phyloP scores from a whole-genome alignment of 2,797 vertebrate species.

The Meda fulgida region DNA sequence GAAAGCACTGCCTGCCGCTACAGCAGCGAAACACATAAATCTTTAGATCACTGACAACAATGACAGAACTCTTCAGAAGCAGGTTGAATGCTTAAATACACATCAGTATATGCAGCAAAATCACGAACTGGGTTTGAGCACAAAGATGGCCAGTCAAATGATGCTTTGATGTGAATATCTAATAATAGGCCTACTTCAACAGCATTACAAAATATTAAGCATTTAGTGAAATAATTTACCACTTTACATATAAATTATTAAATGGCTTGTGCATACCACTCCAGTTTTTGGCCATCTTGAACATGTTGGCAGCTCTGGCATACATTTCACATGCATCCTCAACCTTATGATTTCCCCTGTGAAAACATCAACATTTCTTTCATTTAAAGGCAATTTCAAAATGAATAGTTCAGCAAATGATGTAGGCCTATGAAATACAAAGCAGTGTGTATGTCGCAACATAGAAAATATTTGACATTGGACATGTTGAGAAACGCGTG shows the following conservation, averaged over 20 bases:
- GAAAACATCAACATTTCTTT: constrained; percentile 43
- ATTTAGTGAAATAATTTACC: neutral
- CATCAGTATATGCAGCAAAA: neutral
- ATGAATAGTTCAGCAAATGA: neutral
- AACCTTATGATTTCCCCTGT: constrained; percentile 92
- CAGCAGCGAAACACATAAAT: neutral
- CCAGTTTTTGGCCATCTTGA: constrained; percentile 99
- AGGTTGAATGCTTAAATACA: neutral
- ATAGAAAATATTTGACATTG: constrained; percentile 54
- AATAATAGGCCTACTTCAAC: neutral
- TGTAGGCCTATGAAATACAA: neutral
- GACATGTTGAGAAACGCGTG: neutral
- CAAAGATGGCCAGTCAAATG: neutral
- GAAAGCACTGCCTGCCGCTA: constrained; percentile 94
- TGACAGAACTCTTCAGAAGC: neutral
- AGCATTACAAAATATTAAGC: neutral
- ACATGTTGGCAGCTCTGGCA: constrained; percentile 98
- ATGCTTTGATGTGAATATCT: neutral
- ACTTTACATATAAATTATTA: neutral
- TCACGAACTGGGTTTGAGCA: neutral
- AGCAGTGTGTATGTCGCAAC: neutral
- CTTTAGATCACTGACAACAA: neutral
- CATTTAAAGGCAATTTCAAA: neutral
- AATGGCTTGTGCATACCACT: constrained; percentile 73
- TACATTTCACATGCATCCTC: constrained; percentile 99